These are phyloP conservation scores for Heterodera schachtii DNA, from an alignment of 1,140 invertebrate species.

Conservation along the genomic window DNA sequence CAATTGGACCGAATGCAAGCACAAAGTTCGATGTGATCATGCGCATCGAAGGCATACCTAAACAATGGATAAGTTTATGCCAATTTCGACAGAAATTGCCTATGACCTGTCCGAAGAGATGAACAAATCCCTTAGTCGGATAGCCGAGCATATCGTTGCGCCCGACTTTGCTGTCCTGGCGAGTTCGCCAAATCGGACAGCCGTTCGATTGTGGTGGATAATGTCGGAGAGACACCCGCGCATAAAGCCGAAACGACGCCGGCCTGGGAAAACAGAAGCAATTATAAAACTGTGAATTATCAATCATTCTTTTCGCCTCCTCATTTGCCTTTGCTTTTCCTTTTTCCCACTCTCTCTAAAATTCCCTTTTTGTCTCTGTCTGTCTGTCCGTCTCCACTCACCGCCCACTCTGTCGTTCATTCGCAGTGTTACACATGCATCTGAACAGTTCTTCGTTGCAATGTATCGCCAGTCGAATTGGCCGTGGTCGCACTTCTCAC, in stretches of 20 bases:
- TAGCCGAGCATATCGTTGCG: slow-evolving; percentile 27
- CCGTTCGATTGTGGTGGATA: slow-evolving; percentile 59
- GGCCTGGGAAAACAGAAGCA: slow-evolving; percentile 36
- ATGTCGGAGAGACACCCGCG: slow-evolving; percentile 65
- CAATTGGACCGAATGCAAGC: slow-evolving; percentile 49
- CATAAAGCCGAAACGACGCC: slow-evolving; percentile 61
- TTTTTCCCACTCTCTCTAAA: too few relatives aligned
- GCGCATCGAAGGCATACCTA: slow-evolving; percentile 54
- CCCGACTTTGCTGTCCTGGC: slow-evolving; percentile 24
- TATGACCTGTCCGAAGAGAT: slow-evolving; percentile 24
- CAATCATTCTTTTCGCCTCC: too few relatives aligned
- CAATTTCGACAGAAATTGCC: neutral
- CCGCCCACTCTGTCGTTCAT: slow-evolving; percentile 65
- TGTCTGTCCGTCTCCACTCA: slow-evolving; percentile 24
- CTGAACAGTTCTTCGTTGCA: slow-evolving; percentile 60
- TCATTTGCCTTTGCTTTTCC: too few relatives aligned
- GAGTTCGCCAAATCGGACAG: slow-evolving; percentile 47
- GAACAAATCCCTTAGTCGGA: slow-evolving; percentile 26
- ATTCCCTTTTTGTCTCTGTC: too few relatives aligned
- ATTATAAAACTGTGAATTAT: too few relatives aligned
- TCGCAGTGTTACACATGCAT: slow-evolving; percentile 62
- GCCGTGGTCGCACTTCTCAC: slow-evolving; percentile 58
- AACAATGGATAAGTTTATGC: slow-evolving; percentile 43
- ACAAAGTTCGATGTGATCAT: slow-evolving; percentile 55
- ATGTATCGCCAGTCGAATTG: slow-evolving; percentile 59